Conservation (phyloP, 2,113 vertebrate genomes). For the Limanda limanda region DNA sequence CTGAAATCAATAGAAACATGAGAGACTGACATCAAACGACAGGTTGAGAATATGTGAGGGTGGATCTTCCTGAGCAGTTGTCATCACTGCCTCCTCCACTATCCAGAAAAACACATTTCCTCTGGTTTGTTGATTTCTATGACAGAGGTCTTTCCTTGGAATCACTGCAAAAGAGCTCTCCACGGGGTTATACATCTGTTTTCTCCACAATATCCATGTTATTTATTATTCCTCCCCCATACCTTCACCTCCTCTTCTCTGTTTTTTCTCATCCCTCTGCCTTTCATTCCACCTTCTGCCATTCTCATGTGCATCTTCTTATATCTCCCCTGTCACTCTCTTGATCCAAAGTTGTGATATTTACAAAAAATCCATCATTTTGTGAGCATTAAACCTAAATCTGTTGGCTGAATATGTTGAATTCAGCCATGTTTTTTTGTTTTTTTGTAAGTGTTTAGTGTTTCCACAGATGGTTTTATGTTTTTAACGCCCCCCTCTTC, state of each 20-base stretch:
- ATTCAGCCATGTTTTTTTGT: not conserved
- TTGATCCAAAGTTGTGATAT: not conserved
- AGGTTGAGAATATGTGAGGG: not conserved
- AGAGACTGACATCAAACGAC: not conserved
- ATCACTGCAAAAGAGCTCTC: not conserved
- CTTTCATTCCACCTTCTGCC: not conserved
- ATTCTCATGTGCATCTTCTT: not conserved
- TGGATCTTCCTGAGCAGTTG: not conserved
- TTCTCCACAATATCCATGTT: slow-evolving; percentile 21
- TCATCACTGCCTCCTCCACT: not conserved
- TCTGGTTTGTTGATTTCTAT: slow-evolving; percentile 12
- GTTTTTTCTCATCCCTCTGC: not conserved
- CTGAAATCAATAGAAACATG: not conserved
- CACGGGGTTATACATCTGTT: slow-evolving; percentile 40
- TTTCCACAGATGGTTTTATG: not conserved
- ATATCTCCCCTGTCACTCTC: not conserved
- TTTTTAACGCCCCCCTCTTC: slow-evolving; percentile 13
- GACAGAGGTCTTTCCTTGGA: slow-evolving; percentile 21
- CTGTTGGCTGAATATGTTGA: not conserved
- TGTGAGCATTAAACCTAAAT: not conserved
- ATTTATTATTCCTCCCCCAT: slow-evolving; percentile 17
- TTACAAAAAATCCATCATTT: not conserved
- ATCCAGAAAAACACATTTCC: slow-evolving; percentile 9
- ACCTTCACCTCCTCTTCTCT: slow-evolving; percentile 16
- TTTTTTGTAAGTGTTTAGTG: not conserved